Evolutionary conservation across 1,140 invertebrate species (phyloP).

Genomic region (Drosophila pectinifera): DNA sequence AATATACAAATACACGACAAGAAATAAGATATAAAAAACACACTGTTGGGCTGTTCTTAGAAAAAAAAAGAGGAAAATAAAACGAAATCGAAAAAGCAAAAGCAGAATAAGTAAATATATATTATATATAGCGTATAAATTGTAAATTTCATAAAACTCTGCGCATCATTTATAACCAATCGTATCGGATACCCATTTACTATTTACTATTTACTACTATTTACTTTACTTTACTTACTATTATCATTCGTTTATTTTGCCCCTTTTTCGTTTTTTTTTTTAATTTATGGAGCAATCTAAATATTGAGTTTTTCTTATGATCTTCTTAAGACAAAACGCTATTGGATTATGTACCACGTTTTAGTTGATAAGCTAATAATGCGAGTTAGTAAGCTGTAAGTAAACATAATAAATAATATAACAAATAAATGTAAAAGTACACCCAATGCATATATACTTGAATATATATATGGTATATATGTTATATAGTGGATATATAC

Average conservation of each 20-base stretch:
- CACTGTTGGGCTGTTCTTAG: conserved; percentile 83
- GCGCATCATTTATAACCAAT: conserved; percentile 50
- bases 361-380: conserved; percentile 26
- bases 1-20: conserved; percentile 36
- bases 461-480: conserved; percentile 23
- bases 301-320: conserved; percentile 47
- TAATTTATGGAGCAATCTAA: conserved; percentile 55
- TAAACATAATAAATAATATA: conserved; percentile 10
- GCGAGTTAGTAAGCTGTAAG: conserved; percentile 25
- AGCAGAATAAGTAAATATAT: conserved; percentile 44
- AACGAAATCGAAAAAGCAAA: conserved; percentile 26
- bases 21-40: conserved; percentile 38
- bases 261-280: conserved; percentile 37
- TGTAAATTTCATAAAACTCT: conserved; percentile 76
- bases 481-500: conserved; percentile 44
- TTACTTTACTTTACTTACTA: conserved; percentile 41
- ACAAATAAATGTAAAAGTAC: conserved; percentile 13
- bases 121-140: conserved; percentile 49
- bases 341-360: conserved; percentile 39
- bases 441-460: conserved; percentile 29
- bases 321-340: conserved; percentile 23
- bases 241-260: conserved; percentile 12
- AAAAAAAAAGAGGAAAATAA: conserved; percentile 54
- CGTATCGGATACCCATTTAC: conserved; percentile 28
- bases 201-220: conserved; percentile 15